A percentile compares a stretch with the other conserved stretches of the same genome.
Conservation (phyloP, 1,140 invertebrate species). For the Drosophila prosaltans region DNA sequence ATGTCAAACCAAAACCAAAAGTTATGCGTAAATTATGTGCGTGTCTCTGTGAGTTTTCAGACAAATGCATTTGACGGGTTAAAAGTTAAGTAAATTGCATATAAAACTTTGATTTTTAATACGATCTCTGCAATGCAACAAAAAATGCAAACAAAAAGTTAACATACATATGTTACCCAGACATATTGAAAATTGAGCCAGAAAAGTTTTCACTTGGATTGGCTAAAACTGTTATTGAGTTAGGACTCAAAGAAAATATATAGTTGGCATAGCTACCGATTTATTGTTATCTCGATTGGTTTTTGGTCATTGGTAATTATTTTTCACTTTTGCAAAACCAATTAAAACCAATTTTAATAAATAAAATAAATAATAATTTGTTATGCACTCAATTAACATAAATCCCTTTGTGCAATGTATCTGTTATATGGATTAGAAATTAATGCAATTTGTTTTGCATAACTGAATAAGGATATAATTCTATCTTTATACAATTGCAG, state of each 20-base stretch:
- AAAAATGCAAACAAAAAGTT: neutral
- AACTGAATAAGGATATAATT: slow-evolving; percentile 20
- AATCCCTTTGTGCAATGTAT: slow-evolving; percentile 6
- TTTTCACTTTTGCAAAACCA: too few relatives aligned
- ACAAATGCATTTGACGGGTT: slow-evolving; percentile 36
- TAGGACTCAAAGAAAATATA: too few relatives aligned
- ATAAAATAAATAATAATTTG: neutral
- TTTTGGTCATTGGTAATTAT: too few relatives aligned
- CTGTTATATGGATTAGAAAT: slow-evolving; percentile 10
- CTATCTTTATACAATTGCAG: too few relatives aligned
- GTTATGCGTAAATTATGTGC: slow-evolving; percentile 67
- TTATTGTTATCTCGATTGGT: too few relatives aligned
- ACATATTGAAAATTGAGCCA: too few relatives aligned
- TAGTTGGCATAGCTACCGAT: too few relatives aligned
- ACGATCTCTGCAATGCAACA: neutral
- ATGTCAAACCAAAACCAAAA: slow-evolving; percentile 79
- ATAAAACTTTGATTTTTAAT: slow-evolving; percentile 27
- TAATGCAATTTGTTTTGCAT: slow-evolving; percentile 32
- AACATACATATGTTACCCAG: neutral
- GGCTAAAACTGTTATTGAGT: too few relatives aligned
- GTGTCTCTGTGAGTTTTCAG: slow-evolving; percentile 17
- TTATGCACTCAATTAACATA: slow-evolving; percentile 7
- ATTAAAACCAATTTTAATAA: too few relatives aligned
- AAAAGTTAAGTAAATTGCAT: slow-evolving; percentile 19
- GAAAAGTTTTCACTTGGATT: too few relatives aligned